These are phyloP conservation scores for Zenarchopterus dispar DNA, from an alignment of 2,797 vertebrate species.

Conservation along the genomic window DNA sequence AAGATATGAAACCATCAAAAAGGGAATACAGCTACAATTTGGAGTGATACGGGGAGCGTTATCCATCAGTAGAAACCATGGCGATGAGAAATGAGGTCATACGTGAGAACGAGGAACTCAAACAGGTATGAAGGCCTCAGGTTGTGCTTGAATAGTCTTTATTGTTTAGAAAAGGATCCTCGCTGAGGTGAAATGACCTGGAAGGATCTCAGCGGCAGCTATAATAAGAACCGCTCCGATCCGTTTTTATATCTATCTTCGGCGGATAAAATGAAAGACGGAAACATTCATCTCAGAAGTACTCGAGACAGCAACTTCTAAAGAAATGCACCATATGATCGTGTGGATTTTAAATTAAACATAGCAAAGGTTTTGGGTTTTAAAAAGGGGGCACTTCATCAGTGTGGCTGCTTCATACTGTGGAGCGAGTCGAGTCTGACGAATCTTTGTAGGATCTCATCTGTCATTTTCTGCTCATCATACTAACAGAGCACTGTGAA, in stretches of 20 bases:
- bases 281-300: not conserved
- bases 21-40: conserved; percentile 1
- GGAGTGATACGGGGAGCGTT: not conserved
- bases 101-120: conserved; percentile 1
- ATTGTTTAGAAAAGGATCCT: conserved; percentile 13
- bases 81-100: not conserved
- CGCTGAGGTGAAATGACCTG: conserved; percentile 9
- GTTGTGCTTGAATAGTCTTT: conserved; percentile 12
- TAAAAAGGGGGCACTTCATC: not conserved
- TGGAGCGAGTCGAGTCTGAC: not conserved
- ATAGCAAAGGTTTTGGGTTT: not conserved
- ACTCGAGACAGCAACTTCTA: not conserved
- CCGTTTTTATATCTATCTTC: not conserved
- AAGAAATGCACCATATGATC: not conserved
- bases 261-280: not conserved
- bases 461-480: not conserved
- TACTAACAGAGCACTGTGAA: not conserved
- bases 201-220: conserved; percentile 6
- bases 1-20: not conserved
- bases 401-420: not conserved
- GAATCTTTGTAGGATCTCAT: not conserved
- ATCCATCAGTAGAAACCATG: not conserved
- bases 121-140: not conserved
- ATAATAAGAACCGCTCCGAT: conserved; percentile 1
- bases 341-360: too few species aligned